Conservation (phyloP, 1,140 invertebrate species). For the Cydia fagiglandana region DNA sequence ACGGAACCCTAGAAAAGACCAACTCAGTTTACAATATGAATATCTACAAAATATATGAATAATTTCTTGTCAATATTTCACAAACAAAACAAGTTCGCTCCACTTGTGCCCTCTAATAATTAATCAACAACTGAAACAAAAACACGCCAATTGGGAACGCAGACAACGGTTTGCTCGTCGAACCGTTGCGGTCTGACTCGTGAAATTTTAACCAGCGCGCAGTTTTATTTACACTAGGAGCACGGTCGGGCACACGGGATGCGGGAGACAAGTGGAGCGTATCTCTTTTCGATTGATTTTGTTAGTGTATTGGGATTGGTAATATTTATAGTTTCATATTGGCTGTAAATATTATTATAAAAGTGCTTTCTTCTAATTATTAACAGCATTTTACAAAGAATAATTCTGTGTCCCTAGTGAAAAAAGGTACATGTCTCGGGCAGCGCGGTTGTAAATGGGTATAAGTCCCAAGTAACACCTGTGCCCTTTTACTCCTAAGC, state of each 20-base stretch:
- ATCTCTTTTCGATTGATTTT: constrained; percentile 10
- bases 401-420: too few species aligned
- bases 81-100: not conserved
- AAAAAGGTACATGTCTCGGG: too few species aligned
- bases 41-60: not conserved
- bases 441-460: too few species aligned
- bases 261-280: constrained; percentile 18
- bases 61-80: not conserved
- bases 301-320: not conserved
- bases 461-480: too few species aligned
- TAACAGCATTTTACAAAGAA: too few species aligned
- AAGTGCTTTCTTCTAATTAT: not conserved
- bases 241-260: constrained; percentile 35
- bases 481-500: too few species aligned
- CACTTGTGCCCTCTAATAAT: constrained; percentile 29
- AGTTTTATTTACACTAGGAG: constrained; percentile 52
- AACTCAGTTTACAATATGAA: not conserved
- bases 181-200: constrained; percentile 41
- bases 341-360: not conserved
- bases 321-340: not conserved
- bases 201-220: constrained; percentile 56
- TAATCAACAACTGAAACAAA: constrained; percentile 21
- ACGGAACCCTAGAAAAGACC: not conserved
- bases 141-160: constrained; percentile 5
- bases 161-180: constrained; percentile 28